phyloP scores from a whole-genome alignment of 2,888 invertebrate species.

The Xestoiulus laeticollis region DNA sequence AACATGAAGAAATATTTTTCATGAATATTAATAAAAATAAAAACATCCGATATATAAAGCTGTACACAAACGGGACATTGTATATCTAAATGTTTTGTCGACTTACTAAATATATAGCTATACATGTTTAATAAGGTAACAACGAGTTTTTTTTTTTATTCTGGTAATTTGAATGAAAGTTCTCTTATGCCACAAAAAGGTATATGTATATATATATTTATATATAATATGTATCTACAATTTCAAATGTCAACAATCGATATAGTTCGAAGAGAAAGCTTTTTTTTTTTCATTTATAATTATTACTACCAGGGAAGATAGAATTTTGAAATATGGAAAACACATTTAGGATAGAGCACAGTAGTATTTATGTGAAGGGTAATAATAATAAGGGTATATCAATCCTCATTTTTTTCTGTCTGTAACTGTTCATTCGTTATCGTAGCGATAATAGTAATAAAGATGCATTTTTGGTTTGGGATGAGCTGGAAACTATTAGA shows the following conservation, averaged over 20 bases:
- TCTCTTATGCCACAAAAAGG: constrained; percentile 29
- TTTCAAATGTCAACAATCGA: constrained; percentile 39
- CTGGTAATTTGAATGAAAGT: constrained; percentile 24
- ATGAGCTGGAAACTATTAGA: background rate
- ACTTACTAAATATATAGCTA: constrained; percentile 23
- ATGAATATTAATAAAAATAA: constrained; percentile 10
- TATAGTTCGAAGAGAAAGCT: constrained; percentile 29
- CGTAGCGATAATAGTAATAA: background rate
- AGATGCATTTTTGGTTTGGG: background rate
- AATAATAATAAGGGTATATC: constrained; percentile 27
- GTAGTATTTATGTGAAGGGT: constrained; percentile 1
- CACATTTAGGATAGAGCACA: constrained; percentile 8
- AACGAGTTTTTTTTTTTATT: constrained; percentile 34
- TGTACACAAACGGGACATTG: constrained; percentile 43
- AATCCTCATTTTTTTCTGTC: background rate
- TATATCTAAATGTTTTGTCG: constrained; percentile 24
- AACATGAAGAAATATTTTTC: background rate
- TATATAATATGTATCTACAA: constrained; percentile 30
- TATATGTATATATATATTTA: background rate
- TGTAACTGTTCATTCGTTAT: background rate
- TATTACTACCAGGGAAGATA: constrained; percentile 25
- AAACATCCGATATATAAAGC: constrained; percentile 13
- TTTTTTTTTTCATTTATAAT: background rate
- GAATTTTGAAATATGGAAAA: constrained; percentile 23
- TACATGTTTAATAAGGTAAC: constrained; percentile 27